These are phyloP conservation scores for Pteropus rufus DNA, from an alignment of 2,797 vertebrate species.

Conservation along the genomic window DNA sequence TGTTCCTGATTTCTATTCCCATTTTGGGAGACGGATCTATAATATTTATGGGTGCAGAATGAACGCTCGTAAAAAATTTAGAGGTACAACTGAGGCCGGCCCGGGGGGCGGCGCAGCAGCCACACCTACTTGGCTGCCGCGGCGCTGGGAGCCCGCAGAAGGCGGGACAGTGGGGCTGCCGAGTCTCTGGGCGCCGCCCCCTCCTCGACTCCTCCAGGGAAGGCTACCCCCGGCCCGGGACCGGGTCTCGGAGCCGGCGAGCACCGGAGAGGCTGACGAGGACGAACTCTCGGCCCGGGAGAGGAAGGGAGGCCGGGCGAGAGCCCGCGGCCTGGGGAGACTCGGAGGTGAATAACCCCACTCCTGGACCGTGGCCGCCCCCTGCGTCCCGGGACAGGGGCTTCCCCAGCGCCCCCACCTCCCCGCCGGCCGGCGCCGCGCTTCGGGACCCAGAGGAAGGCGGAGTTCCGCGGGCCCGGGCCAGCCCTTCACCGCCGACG, in stretches of 20 bases:
- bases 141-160: not conserved
- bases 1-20: not conserved
- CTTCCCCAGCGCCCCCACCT: not conserved
- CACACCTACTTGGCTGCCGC: conserved; percentile 57
- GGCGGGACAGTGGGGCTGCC: not conserved
- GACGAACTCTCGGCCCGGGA: not conserved
- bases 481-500: not conserved
- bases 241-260: not conserved
- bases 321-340: not conserved
- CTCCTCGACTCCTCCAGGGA: not conserved
- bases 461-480: conserved; percentile 67
- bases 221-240: not conserved
- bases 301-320: not conserved
- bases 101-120: not conserved
- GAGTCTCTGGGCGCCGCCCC: not conserved
- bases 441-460: not conserved
- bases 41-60: not conserved
- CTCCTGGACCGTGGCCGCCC: not conserved
- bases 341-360: not conserved
- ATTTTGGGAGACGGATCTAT: not conserved
- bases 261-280: conserved; percentile 50
- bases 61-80: not conserved
- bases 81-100: not conserved
- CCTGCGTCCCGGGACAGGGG: not conserved
- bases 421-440: not conserved